Evolutionary conservation across 2,888 invertebrate genomes (phyloP), one percentile per base, ranked within the genome.

Genomic region (Meta bourneti): DNA sequence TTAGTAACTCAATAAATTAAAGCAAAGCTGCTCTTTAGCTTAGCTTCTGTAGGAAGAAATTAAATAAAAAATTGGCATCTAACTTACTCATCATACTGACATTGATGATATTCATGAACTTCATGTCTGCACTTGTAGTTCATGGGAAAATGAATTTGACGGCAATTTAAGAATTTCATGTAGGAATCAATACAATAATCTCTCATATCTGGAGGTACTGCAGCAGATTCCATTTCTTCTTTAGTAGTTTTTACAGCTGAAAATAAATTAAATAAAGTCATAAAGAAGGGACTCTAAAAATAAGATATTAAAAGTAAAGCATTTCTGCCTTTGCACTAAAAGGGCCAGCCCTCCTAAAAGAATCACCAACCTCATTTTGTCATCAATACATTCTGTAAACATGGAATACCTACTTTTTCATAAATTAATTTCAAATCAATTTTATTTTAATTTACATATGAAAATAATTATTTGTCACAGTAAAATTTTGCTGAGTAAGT

Each of bases 151-250:
- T 75, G 6, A 72, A 89, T 70, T 48, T 71, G 72, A 34, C 87
- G 78, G 20, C 91, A 92, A 9, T 8, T 16, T 20, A 92, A 49
- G 48, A 75, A 89, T 70, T 84, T 70, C 81, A 92, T 84, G 51
- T 89, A 92, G 19, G 70, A 34, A 61, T 92, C 91, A 19, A 92
- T 34, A 19, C 91, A 92, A n/a, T 84, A 92, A 71, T 92, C 91
- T 52, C 91, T 83, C 7, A 61, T 4, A 0, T 70, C 52, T 16
- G 48, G 80, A 16, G 88, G 91, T 19, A 92, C 20, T 9, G 16
- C 74, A 85, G 88, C 91, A 19, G 84, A 84, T 92, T 79, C 84
- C 84, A 89, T 89, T 85, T 92, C 91, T 77, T 92, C 88, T 70
- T 48, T 13, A 1, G 91, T 92, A 7, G 91, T 85, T 71, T 89